phyloP scores from a whole-genome alignment of 92 coral and sea anemone genomes.

The Anthopleura xanthogrammica region DNA sequence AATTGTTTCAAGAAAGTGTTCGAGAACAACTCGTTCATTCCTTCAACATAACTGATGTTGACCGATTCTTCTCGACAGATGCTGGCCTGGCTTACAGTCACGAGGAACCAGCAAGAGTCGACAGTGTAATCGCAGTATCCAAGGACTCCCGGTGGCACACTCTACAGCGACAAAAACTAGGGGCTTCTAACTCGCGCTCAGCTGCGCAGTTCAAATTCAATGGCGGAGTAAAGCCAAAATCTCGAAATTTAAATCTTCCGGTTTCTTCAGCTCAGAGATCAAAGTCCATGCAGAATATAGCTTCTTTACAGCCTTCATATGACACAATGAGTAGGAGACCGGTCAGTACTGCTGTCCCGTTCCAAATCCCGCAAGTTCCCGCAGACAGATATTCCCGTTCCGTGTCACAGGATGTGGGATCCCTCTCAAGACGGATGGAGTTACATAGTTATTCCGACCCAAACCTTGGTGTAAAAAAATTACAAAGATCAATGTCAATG shows the following conservation, averaged over 20 bases:
- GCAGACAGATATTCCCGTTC: constrained; percentile 40
- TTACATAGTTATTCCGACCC: constrained; percentile 27
- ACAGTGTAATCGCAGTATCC: constrained; percentile 90
- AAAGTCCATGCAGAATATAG: constrained; percentile 66
- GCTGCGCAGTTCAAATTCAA: constrained; percentile 62
- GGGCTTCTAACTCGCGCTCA: constrained; percentile 40
- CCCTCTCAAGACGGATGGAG: constrained; percentile 24
- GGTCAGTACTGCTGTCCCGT: constrained; percentile 55
- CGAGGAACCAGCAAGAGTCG: constrained; percentile 81
- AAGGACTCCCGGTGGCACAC: constrained; percentile 86
- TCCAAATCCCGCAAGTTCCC: constrained; percentile 77
- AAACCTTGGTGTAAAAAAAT: constrained; percentile 6
- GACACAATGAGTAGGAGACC: constrained; percentile 63
- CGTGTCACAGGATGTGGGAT: constrained; percentile 40
- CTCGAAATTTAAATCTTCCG: constrained; percentile 6
- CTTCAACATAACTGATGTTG: background rate
- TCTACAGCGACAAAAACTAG: constrained; percentile 68
- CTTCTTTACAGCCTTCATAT: constrained; percentile 47
- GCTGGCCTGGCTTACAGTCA: constrained; percentile 64
- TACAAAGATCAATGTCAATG: background rate
- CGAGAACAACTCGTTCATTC: no score
- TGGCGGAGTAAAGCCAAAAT: constrained; percentile 18
- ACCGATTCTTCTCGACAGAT: constrained; percentile 42
- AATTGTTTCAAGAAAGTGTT: no score
- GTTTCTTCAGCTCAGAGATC: constrained; percentile 43